Conservation (phyloP, 2,888 invertebrate species). For the Leptinotarsa rubiginosa region DNA sequence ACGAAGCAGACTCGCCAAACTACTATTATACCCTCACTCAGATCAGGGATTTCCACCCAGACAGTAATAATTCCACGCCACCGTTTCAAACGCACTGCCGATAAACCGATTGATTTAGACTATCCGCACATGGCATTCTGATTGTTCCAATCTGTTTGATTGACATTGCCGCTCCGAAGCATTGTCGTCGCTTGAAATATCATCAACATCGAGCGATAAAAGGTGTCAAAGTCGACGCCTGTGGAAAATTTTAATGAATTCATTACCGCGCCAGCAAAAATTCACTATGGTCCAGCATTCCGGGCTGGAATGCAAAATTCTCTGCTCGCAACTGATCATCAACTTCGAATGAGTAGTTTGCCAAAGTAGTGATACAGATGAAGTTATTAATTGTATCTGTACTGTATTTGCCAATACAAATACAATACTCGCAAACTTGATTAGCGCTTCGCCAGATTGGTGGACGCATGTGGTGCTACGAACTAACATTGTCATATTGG, state of each 20-base stretch:
- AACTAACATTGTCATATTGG: too few relatives aligned
- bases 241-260: constrained; percentile 34
- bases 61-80: constrained; percentile 17
- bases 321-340: neutral
- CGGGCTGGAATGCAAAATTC: neutral
- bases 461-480: too few relatives aligned
- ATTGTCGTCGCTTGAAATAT: constrained; percentile 12
- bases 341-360: too few relatives aligned
- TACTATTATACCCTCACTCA: constrained; percentile 5
- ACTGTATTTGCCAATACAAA: too few relatives aligned
- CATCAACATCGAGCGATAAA: constrained; percentile 14
- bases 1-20: constrained; percentile 13
- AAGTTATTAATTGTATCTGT: too few relatives aligned
- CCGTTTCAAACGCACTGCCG: constrained; percentile 29
- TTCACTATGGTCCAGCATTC: neutral
- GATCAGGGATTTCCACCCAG: constrained; percentile 7
- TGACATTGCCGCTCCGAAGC: constrained; percentile 14
- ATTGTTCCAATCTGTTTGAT: constrained; percentile 27
- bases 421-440: too few relatives aligned
- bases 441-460: too few relatives aligned
- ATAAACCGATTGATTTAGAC: constrained; percentile 38
- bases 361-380: too few relatives aligned
- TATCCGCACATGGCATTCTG: constrained; percentile 32
- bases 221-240: constrained; percentile 19
- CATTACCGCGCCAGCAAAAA: constrained; percentile 8